These are phyloP conservation scores for Indicator indicator DNA, from an alignment of 2,113 vertebrate species.

Conservation along the genomic window DNA sequence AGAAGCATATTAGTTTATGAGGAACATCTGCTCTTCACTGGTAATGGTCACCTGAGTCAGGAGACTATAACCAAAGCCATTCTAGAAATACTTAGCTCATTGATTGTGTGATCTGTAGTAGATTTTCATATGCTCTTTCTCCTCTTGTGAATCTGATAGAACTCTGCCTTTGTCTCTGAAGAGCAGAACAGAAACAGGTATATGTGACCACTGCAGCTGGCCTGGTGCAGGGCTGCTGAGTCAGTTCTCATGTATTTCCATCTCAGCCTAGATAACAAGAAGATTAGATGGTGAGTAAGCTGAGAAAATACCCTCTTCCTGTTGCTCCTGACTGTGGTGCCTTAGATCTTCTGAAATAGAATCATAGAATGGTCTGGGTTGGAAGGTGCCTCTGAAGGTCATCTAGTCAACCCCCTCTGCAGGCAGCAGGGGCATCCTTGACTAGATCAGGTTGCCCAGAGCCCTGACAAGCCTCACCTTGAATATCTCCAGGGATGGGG, in stretches of 20 bases:
- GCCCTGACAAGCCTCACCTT: no score
- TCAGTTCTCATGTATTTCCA: not conserved
- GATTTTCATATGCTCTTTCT: not conserved
- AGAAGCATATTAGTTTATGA: not conserved
- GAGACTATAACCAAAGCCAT: not conserved
- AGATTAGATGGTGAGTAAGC: not conserved
- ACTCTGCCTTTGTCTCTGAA: not conserved
- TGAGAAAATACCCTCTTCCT: not conserved
- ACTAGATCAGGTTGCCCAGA: no score
- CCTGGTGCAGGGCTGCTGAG: not conserved
- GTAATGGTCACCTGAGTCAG: not conserved
- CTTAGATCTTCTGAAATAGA: not conserved
- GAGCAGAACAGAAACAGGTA: not conserved
- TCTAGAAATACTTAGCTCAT: not conserved
- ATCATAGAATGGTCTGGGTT: no score
- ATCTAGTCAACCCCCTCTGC: no score
- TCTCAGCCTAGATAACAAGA: not conserved
- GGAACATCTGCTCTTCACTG: not conserved
- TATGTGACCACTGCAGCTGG: not conserved
- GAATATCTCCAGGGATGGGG: no score
- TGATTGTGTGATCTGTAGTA: not conserved
- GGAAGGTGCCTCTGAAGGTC: no score
- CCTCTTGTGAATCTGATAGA: not conserved
- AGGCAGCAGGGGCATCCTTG: no score
- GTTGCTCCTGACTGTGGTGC: not conserved